phyloP scores from a whole-genome alignment of 2,888 invertebrate species.

The Nebria brevicollis region DNA sequence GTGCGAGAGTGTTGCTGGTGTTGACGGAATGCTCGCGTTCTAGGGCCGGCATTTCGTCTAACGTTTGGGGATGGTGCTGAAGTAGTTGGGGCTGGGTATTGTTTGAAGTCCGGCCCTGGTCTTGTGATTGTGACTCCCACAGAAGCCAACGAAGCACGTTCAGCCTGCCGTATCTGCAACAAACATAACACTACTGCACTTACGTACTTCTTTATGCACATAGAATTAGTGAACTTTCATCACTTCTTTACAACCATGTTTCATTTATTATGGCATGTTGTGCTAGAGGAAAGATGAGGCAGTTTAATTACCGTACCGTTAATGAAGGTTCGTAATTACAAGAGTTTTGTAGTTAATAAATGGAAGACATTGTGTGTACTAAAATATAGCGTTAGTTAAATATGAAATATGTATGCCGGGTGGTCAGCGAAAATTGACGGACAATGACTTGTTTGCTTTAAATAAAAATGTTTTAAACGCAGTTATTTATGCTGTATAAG shows the following conservation, averaged over 20 bases:
- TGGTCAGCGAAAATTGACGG: not conserved
- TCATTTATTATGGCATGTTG: not conserved
- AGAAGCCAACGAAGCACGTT: conserved; percentile 70
- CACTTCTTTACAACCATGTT: not conserved
- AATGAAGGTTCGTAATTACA: not conserved
- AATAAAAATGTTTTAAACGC: not conserved
- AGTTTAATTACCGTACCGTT: not conserved
- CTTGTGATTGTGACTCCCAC: conserved; percentile 63
- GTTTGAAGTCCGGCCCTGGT: conserved; percentile 25
- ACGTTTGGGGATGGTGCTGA: conserved; percentile 15
- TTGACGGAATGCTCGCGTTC: conserved; percentile 62
- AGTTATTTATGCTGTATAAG: not conserved
- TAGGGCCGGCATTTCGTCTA: conserved; percentile 66
- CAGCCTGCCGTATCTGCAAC: conserved; percentile 67
- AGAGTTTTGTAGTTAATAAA: not conserved
- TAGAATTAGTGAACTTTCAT: not conserved
- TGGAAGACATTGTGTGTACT: not conserved
- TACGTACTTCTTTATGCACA: not conserved
- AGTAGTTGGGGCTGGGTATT: not conserved
- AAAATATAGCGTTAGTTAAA: not conserved
- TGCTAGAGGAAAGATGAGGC: not conserved
- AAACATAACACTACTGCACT: conserved; percentile 47
- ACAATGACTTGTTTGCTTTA: not conserved
- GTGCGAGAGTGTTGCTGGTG: conserved; percentile 79
- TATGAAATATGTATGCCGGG: not conserved